These are phyloP conservation scores for Psilopsiagon aurifrons DNA, from an alignment of 2,113 vertebrate species.

Conservation along the genomic window DNA sequence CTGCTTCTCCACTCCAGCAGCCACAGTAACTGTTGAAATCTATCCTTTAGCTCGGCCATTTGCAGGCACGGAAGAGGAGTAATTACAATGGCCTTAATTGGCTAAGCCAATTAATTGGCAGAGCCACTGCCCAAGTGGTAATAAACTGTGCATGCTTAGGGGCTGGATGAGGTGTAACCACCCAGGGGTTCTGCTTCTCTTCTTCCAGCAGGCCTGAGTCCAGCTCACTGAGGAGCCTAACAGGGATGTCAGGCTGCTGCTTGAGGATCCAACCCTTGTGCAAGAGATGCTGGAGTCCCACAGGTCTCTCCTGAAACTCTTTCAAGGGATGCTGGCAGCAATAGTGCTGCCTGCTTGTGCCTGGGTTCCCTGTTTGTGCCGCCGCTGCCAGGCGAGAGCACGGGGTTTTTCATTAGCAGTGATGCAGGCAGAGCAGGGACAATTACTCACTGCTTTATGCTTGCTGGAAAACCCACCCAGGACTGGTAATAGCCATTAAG, in stretches of 20 bases:
- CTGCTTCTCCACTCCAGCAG: slow-evolving; percentile 4
- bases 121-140: slow-evolving; percentile 23
- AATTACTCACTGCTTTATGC: slow-evolving; percentile 67
- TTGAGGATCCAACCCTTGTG: not conserved
- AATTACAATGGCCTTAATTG: slow-evolving; percentile 33
- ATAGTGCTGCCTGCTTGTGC: not conserved
- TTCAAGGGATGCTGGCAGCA: not conserved
- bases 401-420: slow-evolving; percentile 27
- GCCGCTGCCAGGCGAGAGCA: not conserved
- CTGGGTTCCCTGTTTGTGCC: not conserved
- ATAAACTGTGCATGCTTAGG: not conserved
- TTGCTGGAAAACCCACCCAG: slow-evolving; percentile 63
- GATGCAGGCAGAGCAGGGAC: slow-evolving; percentile 37
- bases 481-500: slow-evolving; percentile 70
- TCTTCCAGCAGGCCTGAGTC: not conserved
- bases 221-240: not conserved
- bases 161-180: not conserved
- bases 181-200: not conserved
- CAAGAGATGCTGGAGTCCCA: not conserved
- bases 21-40: not conserved
- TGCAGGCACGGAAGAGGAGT: not conserved
- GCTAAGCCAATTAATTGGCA: not conserved
- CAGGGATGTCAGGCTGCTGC: not conserved
- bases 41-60: not conserved
- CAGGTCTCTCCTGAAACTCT: not conserved